A percentile compares a stretch with the other conserved stretches of the same genome.
phyloP scores from a whole-genome alignment of 2,797 vertebrate species.

The Dryobates pubescens region DNA sequence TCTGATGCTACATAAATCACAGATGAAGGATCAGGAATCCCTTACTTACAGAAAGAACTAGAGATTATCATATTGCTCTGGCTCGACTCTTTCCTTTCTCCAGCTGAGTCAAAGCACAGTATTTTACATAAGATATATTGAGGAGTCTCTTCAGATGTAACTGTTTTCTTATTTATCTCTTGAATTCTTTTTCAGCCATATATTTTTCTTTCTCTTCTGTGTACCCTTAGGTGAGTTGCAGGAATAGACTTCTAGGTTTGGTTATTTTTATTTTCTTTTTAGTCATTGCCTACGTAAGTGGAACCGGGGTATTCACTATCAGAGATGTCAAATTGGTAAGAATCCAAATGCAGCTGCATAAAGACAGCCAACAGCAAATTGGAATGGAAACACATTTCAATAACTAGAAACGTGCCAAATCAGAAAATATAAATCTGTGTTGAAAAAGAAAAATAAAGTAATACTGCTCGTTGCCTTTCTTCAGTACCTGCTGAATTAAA shows the following conservation, averaged over 20 bases:
- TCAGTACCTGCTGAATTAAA: neutral
- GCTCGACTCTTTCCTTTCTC: neutral
- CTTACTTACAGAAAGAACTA: neutral
- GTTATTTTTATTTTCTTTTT: neutral
- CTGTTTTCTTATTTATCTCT: neutral
- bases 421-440: neutral
- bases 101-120: neutral
- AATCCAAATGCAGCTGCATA: slow-evolving; percentile 39
- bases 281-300: neutral
- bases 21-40: neutral
- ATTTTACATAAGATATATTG: neutral
- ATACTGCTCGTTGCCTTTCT: neutral
- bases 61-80: neutral
- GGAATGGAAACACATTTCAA: slow-evolving; percentile 18
- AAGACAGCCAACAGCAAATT: slow-evolving; percentile 27
- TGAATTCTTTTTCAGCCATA: neutral
- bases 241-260: neutral
- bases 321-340: neutral
- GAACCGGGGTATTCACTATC: neutral
- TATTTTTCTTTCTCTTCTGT: neutral
- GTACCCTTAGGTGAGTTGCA: neutral
- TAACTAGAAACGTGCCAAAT: slow-evolving; percentile 13
- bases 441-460: neutral
- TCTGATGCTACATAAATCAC: neutral
- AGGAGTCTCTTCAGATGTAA: neutral